phyloP scores from a whole-genome alignment of 2,113 vertebrate species.

The Entosphenus tridentatus region DNA sequence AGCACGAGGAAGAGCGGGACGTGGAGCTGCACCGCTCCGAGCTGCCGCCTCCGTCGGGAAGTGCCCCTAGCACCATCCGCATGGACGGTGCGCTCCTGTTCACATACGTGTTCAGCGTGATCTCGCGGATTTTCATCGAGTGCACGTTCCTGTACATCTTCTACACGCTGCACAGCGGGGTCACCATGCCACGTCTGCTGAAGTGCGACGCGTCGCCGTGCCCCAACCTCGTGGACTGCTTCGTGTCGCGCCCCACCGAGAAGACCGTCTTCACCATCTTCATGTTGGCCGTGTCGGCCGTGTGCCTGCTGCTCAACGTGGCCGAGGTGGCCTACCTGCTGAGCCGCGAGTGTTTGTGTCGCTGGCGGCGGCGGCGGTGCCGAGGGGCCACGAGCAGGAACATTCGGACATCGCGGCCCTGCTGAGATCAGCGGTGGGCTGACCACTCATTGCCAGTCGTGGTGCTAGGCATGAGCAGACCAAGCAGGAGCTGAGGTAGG shows the following conservation, averaged over 20 bases:
- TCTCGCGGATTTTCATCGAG: neutral
- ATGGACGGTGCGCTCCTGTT: neutral
- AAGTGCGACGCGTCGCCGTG: slow-evolving; percentile 4
- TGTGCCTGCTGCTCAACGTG: slow-evolving; percentile 5
- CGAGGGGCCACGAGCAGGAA: neutral
- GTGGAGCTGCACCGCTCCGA: no score
- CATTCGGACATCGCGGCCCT: neutral
- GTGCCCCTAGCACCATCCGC: neutral
- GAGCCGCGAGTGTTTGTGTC: neutral
- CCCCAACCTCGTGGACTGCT: neutral
- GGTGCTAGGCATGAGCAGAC: no score
- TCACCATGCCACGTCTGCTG: neutral
- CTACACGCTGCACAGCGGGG: neutral
- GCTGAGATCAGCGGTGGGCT: no score
- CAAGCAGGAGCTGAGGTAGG: no score
- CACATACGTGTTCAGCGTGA: neutral
- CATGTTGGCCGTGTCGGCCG: slow-evolving; percentile 3
- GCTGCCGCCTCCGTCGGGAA: no score
- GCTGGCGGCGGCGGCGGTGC: neutral
- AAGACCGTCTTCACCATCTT: slow-evolving; percentile 5
- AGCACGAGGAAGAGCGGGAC: no score
- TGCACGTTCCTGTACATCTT: slow-evolving; percentile 3
- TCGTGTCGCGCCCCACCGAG: slow-evolving; percentile 2
- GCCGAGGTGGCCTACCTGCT: slow-evolving; percentile 4
- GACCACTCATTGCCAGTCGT: no score